Percentiles rank a stretch among this genome's conserved stretches.
phyloP scores from a whole-genome alignment of 2,797 vertebrate genomes.

The Schizopygopsis pylzovi region DNA sequence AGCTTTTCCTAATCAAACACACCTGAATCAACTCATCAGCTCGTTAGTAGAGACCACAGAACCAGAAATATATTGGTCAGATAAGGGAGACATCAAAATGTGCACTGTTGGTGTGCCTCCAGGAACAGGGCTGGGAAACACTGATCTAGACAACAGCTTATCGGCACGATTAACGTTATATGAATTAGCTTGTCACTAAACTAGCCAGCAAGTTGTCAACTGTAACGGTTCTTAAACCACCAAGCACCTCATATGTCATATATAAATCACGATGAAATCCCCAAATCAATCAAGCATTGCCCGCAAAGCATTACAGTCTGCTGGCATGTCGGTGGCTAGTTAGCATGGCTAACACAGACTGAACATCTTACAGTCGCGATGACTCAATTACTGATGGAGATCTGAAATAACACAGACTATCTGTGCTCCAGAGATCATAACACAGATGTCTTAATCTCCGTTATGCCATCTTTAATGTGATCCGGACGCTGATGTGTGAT shows the following conservation, averaged over 20 bases:
- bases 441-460: background rate
- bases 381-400: slow-evolving; percentile 18
- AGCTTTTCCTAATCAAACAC: too few relatives aligned
- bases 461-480: background rate
- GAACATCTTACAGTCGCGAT: slow-evolving; percentile 5
- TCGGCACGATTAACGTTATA: background rate
- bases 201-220: background rate
- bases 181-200: background rate
- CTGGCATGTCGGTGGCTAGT: slow-evolving; percentile 31
- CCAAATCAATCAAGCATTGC: background rate
- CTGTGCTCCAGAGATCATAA: background rate
- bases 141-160: background rate
- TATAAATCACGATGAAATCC: background rate
- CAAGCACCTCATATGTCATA: background rate
- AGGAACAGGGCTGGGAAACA: too few relatives aligned
- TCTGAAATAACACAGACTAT: slow-evolving; percentile 2
- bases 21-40: too few relatives aligned
- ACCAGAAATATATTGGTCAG: too few relatives aligned
- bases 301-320: background rate
- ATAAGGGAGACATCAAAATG: too few relatives aligned
- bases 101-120: too few relatives aligned
- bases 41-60: too few relatives aligned
- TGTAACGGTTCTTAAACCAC: background rate
- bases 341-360: slow-evolving; percentile 29
- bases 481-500: background rate